These are phyloP conservation scores for Leptopilina clavipes DNA, from an alignment of 1,140 invertebrate species.

Conservation along the genomic window DNA sequence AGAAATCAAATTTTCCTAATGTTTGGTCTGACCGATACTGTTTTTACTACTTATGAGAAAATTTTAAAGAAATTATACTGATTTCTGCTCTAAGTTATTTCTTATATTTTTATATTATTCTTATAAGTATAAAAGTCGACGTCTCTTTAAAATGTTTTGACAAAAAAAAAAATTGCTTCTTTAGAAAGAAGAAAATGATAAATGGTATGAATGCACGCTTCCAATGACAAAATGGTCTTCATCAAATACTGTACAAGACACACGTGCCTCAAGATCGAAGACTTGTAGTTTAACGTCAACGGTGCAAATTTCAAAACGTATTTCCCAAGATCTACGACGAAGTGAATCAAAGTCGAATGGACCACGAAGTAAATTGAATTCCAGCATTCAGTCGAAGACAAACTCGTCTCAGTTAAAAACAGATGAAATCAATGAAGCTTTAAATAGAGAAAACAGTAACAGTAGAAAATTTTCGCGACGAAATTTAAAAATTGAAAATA, in stretches of 20 bases:
- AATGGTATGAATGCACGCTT: background rate
- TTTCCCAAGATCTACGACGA: background rate
- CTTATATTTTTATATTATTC: too few relatives aligned
- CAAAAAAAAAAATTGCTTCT: background rate
- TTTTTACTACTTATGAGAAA: too few relatives aligned
- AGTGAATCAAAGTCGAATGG: background rate
- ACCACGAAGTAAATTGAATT: slow-evolving; percentile 4
- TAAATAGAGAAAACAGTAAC: background rate
- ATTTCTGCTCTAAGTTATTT: too few relatives aligned
- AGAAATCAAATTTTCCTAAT: background rate
- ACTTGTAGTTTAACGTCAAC: slow-evolving; percentile 5
- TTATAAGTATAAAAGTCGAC: too few relatives aligned
- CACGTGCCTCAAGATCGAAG: background rate
- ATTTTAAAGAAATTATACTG: too few relatives aligned
- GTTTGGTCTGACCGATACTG: background rate
- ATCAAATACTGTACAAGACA: background rate
- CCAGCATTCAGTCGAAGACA: background rate
- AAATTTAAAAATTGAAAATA: background rate
- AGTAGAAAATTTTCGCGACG: background rate
- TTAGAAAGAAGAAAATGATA: background rate
- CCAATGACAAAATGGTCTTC: slow-evolving; percentile 8
- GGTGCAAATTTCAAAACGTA: background rate
- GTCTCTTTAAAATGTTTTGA: background rate
- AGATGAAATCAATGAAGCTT: background rate
- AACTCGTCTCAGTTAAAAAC: background rate